Evolutionary conservation across 2,113 vertebrate species (phyloP), one percentile per base, ranked within the genome.

Genomic region (Anser brachyrhynchus): DNA sequence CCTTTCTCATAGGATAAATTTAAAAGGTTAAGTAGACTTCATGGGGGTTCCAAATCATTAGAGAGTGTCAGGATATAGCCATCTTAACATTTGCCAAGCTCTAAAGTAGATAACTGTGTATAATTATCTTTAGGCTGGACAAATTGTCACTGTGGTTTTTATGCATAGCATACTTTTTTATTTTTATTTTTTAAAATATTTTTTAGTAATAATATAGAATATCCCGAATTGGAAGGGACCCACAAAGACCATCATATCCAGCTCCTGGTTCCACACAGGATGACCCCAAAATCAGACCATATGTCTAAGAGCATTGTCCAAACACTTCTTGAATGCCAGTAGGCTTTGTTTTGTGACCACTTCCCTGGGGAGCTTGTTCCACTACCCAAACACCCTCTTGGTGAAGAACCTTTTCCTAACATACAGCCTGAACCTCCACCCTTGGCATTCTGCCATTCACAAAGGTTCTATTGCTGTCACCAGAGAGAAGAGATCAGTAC

Each of bases 211-310:
- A 41, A 23, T 25, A 39, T 58, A 69, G 31, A 44, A 15, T 22
- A 49, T 52, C 20, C 1, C 1, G 33, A 55, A 33, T 64, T 33
- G 33, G 37, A 79, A 62, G 9, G 39, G 57, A 26, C 23, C 15
- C 9, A 51, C 1, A 4, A 55, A 21, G 8, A 64, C 39, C 1
- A 0, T 9, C 43, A 39, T 46, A 33, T 55, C 9, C 28, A 37
- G n/a, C 14, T 79, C 9, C 39, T 70, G 64, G 19, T 25, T 76
- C 14, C 8, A 57, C 10, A 31, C 9, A 51, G 4, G 6, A 31
- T 6, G 7, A 65, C 33, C 19, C 55, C 13, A 49, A 59, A 61
- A 37, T 70, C 43, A 43, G 43, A 37, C 10, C 20, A 20, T 44
- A 8, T 59, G 12, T 25, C 54, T 52, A 29, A 59, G 31, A n/a